These are phyloP conservation scores for Idaea dimidiata DNA, from an alignment of 2,888 invertebrate species.

Conservation along the genomic window DNA sequence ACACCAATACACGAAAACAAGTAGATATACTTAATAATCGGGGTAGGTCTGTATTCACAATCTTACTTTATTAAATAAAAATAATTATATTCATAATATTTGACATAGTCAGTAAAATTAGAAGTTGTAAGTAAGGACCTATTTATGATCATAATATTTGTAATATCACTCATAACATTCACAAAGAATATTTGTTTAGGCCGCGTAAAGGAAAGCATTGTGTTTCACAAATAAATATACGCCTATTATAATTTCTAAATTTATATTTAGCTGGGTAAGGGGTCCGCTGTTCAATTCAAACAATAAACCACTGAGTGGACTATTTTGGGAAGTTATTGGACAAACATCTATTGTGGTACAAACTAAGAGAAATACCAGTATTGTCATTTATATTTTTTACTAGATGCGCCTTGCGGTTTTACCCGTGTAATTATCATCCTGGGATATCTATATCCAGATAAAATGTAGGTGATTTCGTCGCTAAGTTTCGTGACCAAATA, in stretches of 20 bases:
- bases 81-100: no score
- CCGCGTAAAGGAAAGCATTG: neutral
- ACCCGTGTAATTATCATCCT: no score
- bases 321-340: neutral
- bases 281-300: neutral
- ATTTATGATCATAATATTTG: neutral
- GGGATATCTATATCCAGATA: no score
- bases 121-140: neutral
- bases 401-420: no score
- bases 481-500: no score
- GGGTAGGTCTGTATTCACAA: no score
- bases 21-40: no score
- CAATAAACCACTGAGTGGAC: neutral
- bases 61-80: no score
- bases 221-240: neutral
- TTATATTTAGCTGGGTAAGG: neutral
- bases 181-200: neutral
- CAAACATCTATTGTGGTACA: neutral
- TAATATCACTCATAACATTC: neutral
- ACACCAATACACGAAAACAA: no score
- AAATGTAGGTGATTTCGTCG: no score
- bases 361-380: neutral
- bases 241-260: neutral
- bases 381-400: neutral
- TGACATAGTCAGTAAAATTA: neutral